Base-by-base conservation (phyloP, 2,888 invertebrate species). In the Thereva unica region DNA sequence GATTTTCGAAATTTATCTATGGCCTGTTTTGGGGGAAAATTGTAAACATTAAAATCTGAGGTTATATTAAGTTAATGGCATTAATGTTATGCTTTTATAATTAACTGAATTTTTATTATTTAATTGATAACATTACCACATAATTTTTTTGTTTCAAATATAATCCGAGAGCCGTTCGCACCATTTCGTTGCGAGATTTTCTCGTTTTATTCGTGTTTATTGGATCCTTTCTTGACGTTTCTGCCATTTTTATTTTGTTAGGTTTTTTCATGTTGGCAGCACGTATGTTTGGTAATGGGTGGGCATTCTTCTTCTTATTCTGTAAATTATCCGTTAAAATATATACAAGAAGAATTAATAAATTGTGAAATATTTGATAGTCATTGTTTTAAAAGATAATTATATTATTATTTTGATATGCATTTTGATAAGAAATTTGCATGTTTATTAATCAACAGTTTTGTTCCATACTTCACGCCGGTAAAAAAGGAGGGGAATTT, bases 1-100 rank as follows among this genome's bases (percentile, higher is more conserved):
- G 81, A 83, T 75, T 84, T 85, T 64, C 84, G 85, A 75, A 85
- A 85, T 69, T 85, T 78, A 74, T 89, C 89, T 70, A 83, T 82
- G 73, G 87, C 86, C 89, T 89, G 74, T 38, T 75, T 79, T n/a
- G n/a, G n/a, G 77, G 38, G 56, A 44, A 49, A 10, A 37, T 49
- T 2, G 40, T 59, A 59, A 59, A 59, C 59, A 59, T n/a, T 12
- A 49, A 45, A 4, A 4, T 56, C 40, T 65, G 23, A 49, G 55
- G 65, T 65, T 65, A 65, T 49, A 41, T 12, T 4, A 12, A 50
- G 52, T 63, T 63, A 40, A 63, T 40, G 10, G 9, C 34, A 9
- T 9, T 42, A n/a, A 35, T 6, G 10, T 10, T 12, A n/a, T 7
- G n/a, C 3, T 6, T 44, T 9, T 1, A 7, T 8, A n/a, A n/a